Base-by-base conservation (phyloP, 1,140 invertebrate genomes). In the Zaprionus ghesquierei region DNA sequence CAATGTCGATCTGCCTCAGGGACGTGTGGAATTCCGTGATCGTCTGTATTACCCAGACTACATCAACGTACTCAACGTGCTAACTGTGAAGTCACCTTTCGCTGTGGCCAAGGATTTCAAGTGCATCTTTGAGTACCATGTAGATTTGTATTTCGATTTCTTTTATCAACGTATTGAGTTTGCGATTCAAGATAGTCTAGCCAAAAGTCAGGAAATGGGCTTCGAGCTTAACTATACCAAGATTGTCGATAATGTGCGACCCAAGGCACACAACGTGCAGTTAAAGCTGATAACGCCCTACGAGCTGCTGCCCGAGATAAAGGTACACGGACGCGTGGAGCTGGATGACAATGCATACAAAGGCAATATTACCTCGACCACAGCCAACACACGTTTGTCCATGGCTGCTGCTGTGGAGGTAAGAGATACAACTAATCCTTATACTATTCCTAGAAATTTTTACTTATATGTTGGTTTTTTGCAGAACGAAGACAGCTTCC, bases 51-150 rank as follows among this genome's bases (percentile, higher is more conserved):
- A 92, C 13, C 92, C 95, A 85, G 94, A 95, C 89, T 92, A 94
- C 15, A 92, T 95, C 25, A 93, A 94, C 60, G 94, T 96, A 65
- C 93, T 93, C 18, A 96, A 96, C 92, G 93, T 94, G 0, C 81
- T 96, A 0, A 94, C 93, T 59, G 74, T 96, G 0, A 92, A 92
- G 35, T 95, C 95, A 1, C 95, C 95, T 0, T 96, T 95, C 77
- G 78, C 81, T 63, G 84, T 80, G 20, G 93, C 94, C 20, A 93
- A 93, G 60, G 93, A 95, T 70, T 89, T 95, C 8, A 94, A 93
- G 65, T 95, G 94, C 0, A 90, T 93, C 25, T 94, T 94, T 71
- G 93, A 94, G 3, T 94, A 96, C 41, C 90, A 94, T 44, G 89
- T 95, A 0, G 91, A 94, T 27, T 77, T 94, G 15, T 93, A 94